Base-by-base conservation (phyloP, 2,888 invertebrate genomes). In the Stegana nigrithorax region DNA sequence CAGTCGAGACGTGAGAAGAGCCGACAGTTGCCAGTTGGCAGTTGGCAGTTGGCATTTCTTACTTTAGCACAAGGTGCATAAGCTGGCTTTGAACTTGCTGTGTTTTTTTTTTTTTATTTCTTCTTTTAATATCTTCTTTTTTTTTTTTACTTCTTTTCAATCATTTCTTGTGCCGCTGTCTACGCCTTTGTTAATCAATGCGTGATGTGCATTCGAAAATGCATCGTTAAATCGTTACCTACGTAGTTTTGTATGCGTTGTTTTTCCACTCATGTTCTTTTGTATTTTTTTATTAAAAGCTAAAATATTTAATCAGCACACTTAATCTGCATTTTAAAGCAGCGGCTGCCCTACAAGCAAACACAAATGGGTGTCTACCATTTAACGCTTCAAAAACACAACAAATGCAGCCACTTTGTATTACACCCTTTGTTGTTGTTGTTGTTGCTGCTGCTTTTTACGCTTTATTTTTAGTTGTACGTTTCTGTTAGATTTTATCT, bases 301-400 rank as follows among this genome's bases (percentile, higher is more conserved):
- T 26, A 19, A 47, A 51, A 78, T 78, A 76, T 76, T 77, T 77
- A 77, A 77, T 77, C 77, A 71, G 70, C 72, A 73, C 73, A 80
- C 80, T 74, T 76, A 74, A 77, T 77, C 77, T 78, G 77, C 75
- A 77, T 77, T 77, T 78, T 72, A 74, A 77, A 66, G 71, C 44
- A 65, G 56, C 17, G 10, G 14, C 19, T 17, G 7, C 17, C 19
- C 45, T 2, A 19, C 44, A 44, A 44, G n/a, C 44, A 7, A 32
- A 50, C 21, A 47, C 23, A 44, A 60, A 57, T 78, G 78, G 77
- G 77, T 76, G 77, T 78, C 78, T 74, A 77, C 80, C 77, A 80
- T 72, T 77, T 77, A 80, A 80, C 77, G 78, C 77, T 74, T 64
- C 55, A 47, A 39, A 26, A 26, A 26, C n/a, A 4, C 26, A 26